Conservation (phyloP, 2,113 vertebrate genomes). For the Hassar affinis region DNA sequence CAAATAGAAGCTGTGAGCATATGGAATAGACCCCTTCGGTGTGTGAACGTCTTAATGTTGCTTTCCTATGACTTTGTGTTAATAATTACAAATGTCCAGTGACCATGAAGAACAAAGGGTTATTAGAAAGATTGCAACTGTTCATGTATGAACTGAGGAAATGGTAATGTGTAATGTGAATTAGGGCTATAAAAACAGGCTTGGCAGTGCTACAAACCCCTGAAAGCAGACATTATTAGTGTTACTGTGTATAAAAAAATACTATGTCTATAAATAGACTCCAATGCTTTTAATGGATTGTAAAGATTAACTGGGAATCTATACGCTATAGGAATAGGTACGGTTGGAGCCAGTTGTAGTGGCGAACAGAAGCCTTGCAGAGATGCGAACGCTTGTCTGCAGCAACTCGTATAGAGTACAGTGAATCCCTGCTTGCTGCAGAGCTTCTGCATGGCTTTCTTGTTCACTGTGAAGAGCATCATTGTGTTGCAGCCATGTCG, state of each 20-base stretch:
- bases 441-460: constrained; percentile 59
- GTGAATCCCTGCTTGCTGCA: constrained; percentile 40
- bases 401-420: constrained; percentile 26
- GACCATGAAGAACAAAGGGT: constrained; percentile 27
- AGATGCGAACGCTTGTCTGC: constrained; percentile 7
- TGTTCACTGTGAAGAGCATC: constrained; percentile 72
- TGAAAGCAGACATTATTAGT: not conserved
- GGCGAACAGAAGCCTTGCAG: constrained; percentile 22
- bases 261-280: not conserved
- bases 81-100: constrained; percentile 34
- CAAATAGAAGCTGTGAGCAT: not conserved
- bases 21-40: not conserved
- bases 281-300: not conserved
- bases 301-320: not conserved
- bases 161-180: not conserved
- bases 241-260: not conserved
- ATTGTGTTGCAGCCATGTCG: constrained; percentile 72
- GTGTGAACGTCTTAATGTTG: not conserved
- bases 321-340: not conserved
- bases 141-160: not conserved
- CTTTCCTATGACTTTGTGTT: constrained; percentile 11
- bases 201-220: not conserved
- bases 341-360: constrained; percentile 1
- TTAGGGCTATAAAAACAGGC: not conserved
- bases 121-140: constrained; percentile 7